Evolutionary conservation across 2,888 invertebrate genomes (phyloP).

Genomic region (Pandemis heparana): DNA sequence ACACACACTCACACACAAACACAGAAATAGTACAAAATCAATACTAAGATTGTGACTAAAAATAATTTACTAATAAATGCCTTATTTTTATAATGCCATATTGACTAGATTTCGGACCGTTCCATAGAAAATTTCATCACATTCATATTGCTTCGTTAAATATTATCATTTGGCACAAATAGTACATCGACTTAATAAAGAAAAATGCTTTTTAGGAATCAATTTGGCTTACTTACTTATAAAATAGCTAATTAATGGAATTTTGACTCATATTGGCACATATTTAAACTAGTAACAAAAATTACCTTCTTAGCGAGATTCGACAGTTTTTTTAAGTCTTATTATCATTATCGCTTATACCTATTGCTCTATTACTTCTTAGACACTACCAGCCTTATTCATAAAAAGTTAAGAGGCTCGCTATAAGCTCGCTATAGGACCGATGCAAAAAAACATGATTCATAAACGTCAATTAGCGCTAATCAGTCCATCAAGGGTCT

Average conservation of each 20-base stretch:
- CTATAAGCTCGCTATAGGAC: too few relatives aligned
- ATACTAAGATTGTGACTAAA: background rate
- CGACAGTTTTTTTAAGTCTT: too few relatives aligned
- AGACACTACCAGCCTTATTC: too few relatives aligned
- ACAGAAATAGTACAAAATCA: too few relatives aligned
- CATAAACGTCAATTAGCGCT: too few relatives aligned
- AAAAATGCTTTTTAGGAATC: background rate
- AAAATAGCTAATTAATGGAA: background rate
- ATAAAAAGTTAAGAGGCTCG: too few relatives aligned
- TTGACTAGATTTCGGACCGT: constrained; percentile 18
- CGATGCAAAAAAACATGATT: too few relatives aligned
- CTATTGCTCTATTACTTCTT: too few relatives aligned
- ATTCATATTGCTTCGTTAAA: constrained; percentile 16
- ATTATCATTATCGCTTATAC: too few relatives aligned
- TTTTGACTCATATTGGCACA: background rate
- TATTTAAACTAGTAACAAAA: background rate
- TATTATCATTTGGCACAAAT: constrained; percentile 11
- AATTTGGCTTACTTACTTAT: background rate
- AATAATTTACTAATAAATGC: background rate
- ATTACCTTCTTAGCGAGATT: too few relatives aligned
- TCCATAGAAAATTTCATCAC: constrained; percentile 4
- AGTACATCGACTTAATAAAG: background rate
- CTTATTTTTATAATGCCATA: background rate
- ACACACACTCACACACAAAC: too few relatives aligned
- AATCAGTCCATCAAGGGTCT: too few relatives aligned